A percentile compares a stretch with the other conserved stretches of the same genome.
Conservation (phyloP, 2,888 invertebrate species). For the Drosophila borborema region DNA sequence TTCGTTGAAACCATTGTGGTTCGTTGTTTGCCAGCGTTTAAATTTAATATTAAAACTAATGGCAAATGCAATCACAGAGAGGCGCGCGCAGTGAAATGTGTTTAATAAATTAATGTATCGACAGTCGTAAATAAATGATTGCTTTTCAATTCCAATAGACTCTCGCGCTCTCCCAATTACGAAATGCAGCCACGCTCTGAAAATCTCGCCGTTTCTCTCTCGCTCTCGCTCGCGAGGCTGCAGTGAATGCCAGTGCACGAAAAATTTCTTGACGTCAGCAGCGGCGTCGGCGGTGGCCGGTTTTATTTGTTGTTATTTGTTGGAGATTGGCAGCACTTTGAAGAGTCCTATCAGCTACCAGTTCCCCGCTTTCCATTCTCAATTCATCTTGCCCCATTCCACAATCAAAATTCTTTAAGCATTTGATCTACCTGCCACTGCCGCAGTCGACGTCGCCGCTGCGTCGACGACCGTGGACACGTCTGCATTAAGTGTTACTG, state of each 20-base stretch:
- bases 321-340: slow-evolving; percentile 34
- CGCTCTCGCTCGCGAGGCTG: slow-evolving; percentile 30
- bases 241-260: slow-evolving; percentile 63
- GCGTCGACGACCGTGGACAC: slow-evolving; percentile 40
- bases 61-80: slow-evolving; percentile 37
- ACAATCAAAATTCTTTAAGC: slow-evolving; percentile 31
- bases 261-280: slow-evolving; percentile 60
- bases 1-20: slow-evolving; percentile 7
- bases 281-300: slow-evolving; percentile 36
- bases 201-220: slow-evolving; percentile 20
- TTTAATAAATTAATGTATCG: slow-evolving; percentile 48
- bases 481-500: slow-evolving; percentile 53
- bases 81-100: slow-evolving; percentile 23
- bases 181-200: slow-evolving; percentile 51
- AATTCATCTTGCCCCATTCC: slow-evolving; percentile 16
- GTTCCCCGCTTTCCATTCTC: background rate
- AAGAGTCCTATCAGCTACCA: slow-evolving; percentile 23
- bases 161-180: slow-evolving; percentile 50
- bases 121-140: slow-evolving; percentile 50
- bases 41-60: slow-evolving; percentile 51
- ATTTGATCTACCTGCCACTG: slow-evolving; percentile 54
- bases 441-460: slow-evolving; percentile 33
- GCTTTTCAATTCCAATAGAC: slow-evolving; percentile 60
- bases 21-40: slow-evolving; percentile 25
- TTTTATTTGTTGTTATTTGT: slow-evolving; percentile 32